Base-by-base conservation (phyloP, 1,140 invertebrate genomes). In the Eciton burchellii region DNA sequence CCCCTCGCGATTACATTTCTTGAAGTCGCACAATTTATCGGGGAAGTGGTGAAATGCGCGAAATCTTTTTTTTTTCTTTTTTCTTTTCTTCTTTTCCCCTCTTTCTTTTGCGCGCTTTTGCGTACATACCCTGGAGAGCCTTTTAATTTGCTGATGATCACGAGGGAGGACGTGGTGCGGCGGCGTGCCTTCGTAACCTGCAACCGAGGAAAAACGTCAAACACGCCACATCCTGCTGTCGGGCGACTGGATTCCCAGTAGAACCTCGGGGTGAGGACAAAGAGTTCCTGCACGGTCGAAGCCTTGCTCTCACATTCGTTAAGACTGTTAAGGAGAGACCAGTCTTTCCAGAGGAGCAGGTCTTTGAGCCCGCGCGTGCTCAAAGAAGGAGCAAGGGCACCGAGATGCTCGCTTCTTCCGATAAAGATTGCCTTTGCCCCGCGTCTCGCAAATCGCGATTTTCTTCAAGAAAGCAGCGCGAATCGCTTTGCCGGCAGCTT, bases 111-210 rank as follows among this genome's bases (percentile, higher is more conserved):
- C 35, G 35, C 60, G 41, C 14, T 16, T 0, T 19, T 76, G n/a
- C n/a, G 45, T 81, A 88, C 89, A 84, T 90, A 93, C 93, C 89
- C 92, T 91, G 5, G 89, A 68, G 19, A 66, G 65, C 88, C 88
- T 89, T 68, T 86, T 84, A 73, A 84, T 79, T 57, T 83, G 70
- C 8, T 35, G 87, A 65, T 59, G 85, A 65, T 85, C 84, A 45
- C 60, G 74, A 71, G 91, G 87, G 81, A 89, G 85, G 77, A 92
- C 86, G 63, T 92, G 89, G 86, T 94, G 93, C 71, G 91, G 88
- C 71, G 92, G 87, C 63, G 93, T 94, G 88, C 94, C 94, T 84
- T 94, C 89, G 91, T 94, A 95, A 79, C 95, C 95, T 95, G 91
- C 26, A 92, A 79, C 90, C 82, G 90, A 91, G 79, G 86, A 89